Evolutionary conservation across 2,888 invertebrate species (phyloP), one percentile per base, ranked within the genome.

Genomic region (Pristionchus fissidentatus): DNA sequence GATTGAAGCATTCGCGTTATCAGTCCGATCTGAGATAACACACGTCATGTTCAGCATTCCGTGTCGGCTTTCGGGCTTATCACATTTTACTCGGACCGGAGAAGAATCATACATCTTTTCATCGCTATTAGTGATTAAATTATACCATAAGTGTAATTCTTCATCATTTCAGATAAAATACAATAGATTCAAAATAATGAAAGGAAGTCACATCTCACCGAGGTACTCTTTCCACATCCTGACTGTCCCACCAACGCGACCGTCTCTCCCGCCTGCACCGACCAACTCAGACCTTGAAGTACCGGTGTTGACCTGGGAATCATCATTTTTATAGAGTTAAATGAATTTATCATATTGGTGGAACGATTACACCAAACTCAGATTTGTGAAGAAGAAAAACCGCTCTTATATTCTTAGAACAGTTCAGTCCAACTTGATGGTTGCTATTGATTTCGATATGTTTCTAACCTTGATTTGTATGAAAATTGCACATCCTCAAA

Each of bases 191-290:
- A 7, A 22, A 52, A 15, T n/a, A 8, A n/a, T n/a, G 52, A 5
- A 19, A 10, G n/a, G n/a, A n/a, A n/a, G n/a, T n/a, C 7, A 3
- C 22, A 52, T 0, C 52, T 52, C 38, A 87, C 88, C 62, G 89
- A 85, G 13, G 90, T 89, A 82, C 87, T 88, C 82, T 90, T 90
- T 1, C 90, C 90, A 35, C 87, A 89, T 0, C 90, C 90, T 78
- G 88, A 88, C 8, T 83, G 84, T 29, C 90, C 90, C 1, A 90
- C 90, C 5, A 90, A 77, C 4, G 90, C 90, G 3, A 88, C 84
- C 13, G 87, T 87, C 60, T 89, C 85, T 26, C 89, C 90, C 13
- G 86, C 84, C 15, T 85, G 80, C 0, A 86, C 89, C 60, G 83
- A 82, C 73, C 82, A 85, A 1, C 66, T 46, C 0, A 85, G 83